Conservation (phyloP, 1,140 invertebrate genomes). For the Lutraria rhynchaena region DNA sequence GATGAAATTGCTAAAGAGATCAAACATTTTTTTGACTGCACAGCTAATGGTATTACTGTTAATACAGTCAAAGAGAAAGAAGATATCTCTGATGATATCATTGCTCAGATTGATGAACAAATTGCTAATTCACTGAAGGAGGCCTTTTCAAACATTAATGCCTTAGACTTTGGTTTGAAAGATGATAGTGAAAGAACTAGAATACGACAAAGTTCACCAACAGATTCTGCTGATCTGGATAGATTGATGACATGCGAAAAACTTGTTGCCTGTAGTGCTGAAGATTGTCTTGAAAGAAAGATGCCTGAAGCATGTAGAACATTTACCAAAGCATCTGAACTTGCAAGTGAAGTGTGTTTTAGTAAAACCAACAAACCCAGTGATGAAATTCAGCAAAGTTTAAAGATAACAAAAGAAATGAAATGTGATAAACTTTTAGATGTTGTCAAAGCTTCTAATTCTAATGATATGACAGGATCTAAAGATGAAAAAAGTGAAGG, state of each 20-base stretch:
- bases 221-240: not conserved
- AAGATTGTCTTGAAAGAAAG: not conserved
- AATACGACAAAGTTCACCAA: not conserved
- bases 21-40: too few species aligned
- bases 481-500: too few species aligned
- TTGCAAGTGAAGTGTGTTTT: too few species aligned
- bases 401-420: too few species aligned
- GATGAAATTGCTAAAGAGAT: too few species aligned
- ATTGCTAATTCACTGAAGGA: slow-evolving; percentile 48
- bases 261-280: not conserved
- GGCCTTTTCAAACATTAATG: slow-evolving; percentile 13
- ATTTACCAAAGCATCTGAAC: not conserved
- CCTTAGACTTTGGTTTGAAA: not conserved
- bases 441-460: too few species aligned
- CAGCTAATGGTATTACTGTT: slow-evolving; percentile 5
- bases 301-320: not conserved
- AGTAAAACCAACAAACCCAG: too few species aligned
- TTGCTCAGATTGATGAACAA: slow-evolving; percentile 41
- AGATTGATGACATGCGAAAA: not conserved
- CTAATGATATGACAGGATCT: too few species aligned
- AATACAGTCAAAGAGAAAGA: not conserved
- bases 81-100: slow-evolving; percentile 34
- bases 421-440: too few species aligned
- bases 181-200: not conserved
- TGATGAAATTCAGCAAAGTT: too few species aligned